Base-by-base conservation (phyloP, 2,888 invertebrate genomes). In the Pyrrhia umbra region DNA sequence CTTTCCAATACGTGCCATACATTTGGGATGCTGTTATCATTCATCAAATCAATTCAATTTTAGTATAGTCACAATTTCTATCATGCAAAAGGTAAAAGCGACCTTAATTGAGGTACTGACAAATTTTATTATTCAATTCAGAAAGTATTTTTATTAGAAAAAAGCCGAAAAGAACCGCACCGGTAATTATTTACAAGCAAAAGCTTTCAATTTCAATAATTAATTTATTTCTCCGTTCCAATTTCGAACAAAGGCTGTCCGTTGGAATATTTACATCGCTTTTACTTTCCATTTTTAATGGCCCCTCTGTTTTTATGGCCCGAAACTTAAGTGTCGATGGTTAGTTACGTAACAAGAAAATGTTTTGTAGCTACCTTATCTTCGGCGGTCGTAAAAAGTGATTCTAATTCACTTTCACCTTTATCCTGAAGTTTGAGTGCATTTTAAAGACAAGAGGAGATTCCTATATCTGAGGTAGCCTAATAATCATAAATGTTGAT, bases 311-410 rank as follows among this genome's bases (percentile, higher is more conserved):
- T 69, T 83, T 77, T 52, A 75, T 75, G 73, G 78, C 78, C 76
- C 64, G 57, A 71, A 70, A 56, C 75, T 77, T 83, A 81, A 87
- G 79, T 80, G 55, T 50, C 75, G 68, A 85, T 85, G 81, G 83
- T 80, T 85, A 83, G 68, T 84, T 82, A 82, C 82, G 77, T 83
- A 83, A 84, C 67, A 74, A 68, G 79, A 72, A 84, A 83, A 83
- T 72, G 65, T 72, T 68, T 61, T 67, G 13, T 30, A 15, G 39
- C 34, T 13, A 49, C 34, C 34, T 45, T 51, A 58, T 43, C 50
- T 46, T 37, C 8, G 75, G 74, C 77, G 73, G 70, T 75, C 82
- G 76, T 86, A 83, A 85, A 85, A 79, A 61, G 65, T 79, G 78
- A 60, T 55, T 81, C 75, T 77, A 47, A 18, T 67, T 66, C 66